phyloP scores from a whole-genome alignment of 2,888 invertebrate genomes.

The Trichopoda pennipes region DNA sequence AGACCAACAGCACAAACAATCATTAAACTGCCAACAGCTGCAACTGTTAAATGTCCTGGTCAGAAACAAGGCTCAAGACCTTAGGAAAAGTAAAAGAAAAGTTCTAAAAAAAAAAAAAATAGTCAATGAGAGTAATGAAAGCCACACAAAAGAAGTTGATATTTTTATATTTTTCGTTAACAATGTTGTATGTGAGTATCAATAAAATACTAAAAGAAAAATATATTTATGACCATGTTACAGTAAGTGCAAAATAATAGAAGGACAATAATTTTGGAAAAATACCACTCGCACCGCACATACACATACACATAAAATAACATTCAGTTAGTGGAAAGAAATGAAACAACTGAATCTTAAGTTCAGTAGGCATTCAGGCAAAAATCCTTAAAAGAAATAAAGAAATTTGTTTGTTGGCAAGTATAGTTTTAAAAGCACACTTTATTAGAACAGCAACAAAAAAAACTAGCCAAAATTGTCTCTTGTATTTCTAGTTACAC shows the following conservation, averaged over 20 bases:
- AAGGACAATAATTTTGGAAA: slow-evolving; percentile 38
- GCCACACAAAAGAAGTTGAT: slow-evolving; percentile 16
- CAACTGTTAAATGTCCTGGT: slow-evolving; percentile 70
- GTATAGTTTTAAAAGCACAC: background rate
- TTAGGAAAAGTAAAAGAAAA: slow-evolving; percentile 17
- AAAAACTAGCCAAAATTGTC: slow-evolving; percentile 46
- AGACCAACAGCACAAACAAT: slow-evolving; percentile 43
- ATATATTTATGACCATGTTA: slow-evolving; percentile 71
- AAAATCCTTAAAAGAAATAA: no score
- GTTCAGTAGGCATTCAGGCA: no score
- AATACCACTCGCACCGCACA: no score
- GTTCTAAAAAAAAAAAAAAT: background rate
- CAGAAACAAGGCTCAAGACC: slow-evolving; percentile 31
- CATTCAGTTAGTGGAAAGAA: background rate
- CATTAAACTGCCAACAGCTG: slow-evolving; percentile 73
- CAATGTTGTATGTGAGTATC: slow-evolving; percentile 69
- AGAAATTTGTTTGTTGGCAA: no score
- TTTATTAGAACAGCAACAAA: background rate
- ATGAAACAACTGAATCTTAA: no score
- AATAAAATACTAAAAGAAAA: slow-evolving; percentile 71
- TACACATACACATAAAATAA: slow-evolving; percentile 10
- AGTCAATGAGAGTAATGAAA: slow-evolving; percentile 13
- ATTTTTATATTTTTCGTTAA: slow-evolving; percentile 55
- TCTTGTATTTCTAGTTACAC: slow-evolving; percentile 7
- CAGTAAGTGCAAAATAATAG: slow-evolving; percentile 72